Percentiles rank a stretch among this genome's conserved stretches.
Evolutionary conservation across 2,113 vertebrate genomes (phyloP).

Genomic region (Zeus faber): DNA sequence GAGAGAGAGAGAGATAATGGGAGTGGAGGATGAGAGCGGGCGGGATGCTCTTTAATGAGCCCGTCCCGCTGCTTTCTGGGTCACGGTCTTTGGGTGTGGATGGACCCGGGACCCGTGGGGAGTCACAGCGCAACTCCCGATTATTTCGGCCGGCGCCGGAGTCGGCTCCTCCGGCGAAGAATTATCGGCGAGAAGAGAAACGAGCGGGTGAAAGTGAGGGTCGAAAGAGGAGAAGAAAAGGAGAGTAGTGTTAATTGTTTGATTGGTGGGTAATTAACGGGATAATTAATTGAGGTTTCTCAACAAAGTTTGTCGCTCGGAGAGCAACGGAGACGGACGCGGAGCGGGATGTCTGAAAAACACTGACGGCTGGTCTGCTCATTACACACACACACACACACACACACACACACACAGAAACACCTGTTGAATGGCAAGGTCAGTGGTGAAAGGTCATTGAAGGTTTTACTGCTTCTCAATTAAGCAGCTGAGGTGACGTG

Average conservation of each 20-base stretch:
- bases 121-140: too few species aligned
- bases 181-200: too few species aligned
- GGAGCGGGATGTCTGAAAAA: too few species aligned
- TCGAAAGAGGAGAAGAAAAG: too few species aligned
- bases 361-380: too few species aligned
- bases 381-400: constrained; percentile 16
- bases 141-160: too few species aligned
- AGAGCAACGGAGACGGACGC: too few species aligned
- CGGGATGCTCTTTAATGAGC: constrained; percentile 67
- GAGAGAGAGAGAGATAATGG: constrained; percentile 61
- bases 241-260: too few species aligned
- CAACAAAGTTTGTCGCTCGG: too few species aligned
- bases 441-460: constrained; percentile 31
- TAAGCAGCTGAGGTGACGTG: constrained; percentile 40
- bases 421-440: background rate
- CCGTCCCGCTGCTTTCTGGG: constrained; percentile 63
- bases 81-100: constrained; percentile 65
- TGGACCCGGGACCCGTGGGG: constrained; percentile 48
- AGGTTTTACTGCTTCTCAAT: constrained; percentile 41
- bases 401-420: constrained; percentile 22
- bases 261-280: too few species aligned
- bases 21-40: constrained; percentile 58
- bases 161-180: constrained; percentile 41
- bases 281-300: too few species aligned
- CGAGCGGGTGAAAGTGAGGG: too few species aligned